A percentile compares a stretch with the other conserved stretches of the same genome.
These are phyloP conservation scores for Hemichromis elongatus DNA, from an alignment of 2,113 vertebrate genomes.

Conservation along the genomic window DNA sequence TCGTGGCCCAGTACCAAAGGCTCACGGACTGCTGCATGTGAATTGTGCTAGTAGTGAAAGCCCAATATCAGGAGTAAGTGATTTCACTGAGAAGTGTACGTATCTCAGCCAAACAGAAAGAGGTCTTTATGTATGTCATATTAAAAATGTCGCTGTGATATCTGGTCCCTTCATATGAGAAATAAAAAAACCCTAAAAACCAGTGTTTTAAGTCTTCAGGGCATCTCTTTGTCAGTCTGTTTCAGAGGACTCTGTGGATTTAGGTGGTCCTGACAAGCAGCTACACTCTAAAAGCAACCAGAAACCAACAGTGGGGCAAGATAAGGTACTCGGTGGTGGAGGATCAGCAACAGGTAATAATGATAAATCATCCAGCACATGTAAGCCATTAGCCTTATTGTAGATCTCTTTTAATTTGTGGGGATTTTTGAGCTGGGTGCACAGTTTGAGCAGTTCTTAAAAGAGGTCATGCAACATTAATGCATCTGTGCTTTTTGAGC, in stretches of 20 bases:
- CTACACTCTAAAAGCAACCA: slow-evolving; percentile 53
- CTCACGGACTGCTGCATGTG: too few species aligned
- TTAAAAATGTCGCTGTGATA: background rate
- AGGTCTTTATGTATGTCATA: background rate
- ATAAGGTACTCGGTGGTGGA: slow-evolving; percentile 59
- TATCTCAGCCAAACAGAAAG: background rate
- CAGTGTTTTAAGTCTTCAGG: background rate
- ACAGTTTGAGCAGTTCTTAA: too few species aligned
- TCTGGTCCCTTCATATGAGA: fast-evolving
- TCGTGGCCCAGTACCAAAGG: too few species aligned
- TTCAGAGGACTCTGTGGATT: slow-evolving; percentile 89
- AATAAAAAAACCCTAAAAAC: fast-evolving
- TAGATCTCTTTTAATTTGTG: background rate
- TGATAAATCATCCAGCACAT: background rate
- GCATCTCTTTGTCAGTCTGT: slow-evolving; percentile 73
- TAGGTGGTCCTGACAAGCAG: slow-evolving; percentile 68
- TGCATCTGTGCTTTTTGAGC: too few species aligned
- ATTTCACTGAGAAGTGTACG: background rate
- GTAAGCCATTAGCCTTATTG: background rate
- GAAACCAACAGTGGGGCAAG: slow-evolving; percentile 64
- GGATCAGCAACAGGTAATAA: slow-evolving; percentile 16
- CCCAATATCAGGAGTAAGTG: background rate
- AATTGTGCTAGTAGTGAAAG: background rate
- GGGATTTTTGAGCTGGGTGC: too few species aligned
- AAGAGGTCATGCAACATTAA: too few species aligned